Evolutionary conservation across 2,888 invertebrate genomes (phyloP), one percentile per base, ranked within the genome.

Genomic region (Melieria omissa): DNA sequence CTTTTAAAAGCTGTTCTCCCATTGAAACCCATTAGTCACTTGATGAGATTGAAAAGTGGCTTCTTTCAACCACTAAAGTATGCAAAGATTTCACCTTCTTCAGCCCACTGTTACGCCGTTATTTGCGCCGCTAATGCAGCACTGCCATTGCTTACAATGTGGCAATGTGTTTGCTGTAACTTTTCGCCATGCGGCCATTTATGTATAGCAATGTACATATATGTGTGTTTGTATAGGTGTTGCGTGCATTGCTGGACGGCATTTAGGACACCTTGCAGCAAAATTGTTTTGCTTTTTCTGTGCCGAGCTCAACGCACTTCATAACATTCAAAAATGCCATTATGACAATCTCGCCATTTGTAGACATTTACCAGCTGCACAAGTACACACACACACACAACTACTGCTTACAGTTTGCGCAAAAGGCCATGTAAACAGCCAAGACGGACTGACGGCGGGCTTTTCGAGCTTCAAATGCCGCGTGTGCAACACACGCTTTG

Each of bases 311-410:
- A 5, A 7, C 14, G 9, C 14, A 52, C 52, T 52, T 52, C 52
- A 52, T 52, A 6, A 52, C 52, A 52, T 52, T 5, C 52, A 52
- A 52, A 29, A 5, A 52, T 52, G 4, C 52, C 9, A 52, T 52
- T 52, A 52, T 52, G 52, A 52, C 52, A 52, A 52, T 52, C 9
- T 52, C 14, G 52, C 52, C 14, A 52, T 9, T 52, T 52, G 52
- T 52, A 52, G 12, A 14, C 52, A 52, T 52, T 5, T 52, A 6
- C 9, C 5, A n/a, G 14, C 14, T 10, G 52, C 5, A n/a, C 14
- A 52, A 6, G 52, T 3, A 49, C 12, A 8, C 14, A 8, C 14
- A 52, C 14, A 8, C 10, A 5, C 14, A 6, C 14, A 16, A 29
- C 29, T 29, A 29, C 29, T 29, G 29, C 29, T 29, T 29, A 29